These are phyloP conservation scores for Eremobia ochroleuca DNA, from an alignment of 2,888 invertebrate species.

Conservation along the genomic window DNA sequence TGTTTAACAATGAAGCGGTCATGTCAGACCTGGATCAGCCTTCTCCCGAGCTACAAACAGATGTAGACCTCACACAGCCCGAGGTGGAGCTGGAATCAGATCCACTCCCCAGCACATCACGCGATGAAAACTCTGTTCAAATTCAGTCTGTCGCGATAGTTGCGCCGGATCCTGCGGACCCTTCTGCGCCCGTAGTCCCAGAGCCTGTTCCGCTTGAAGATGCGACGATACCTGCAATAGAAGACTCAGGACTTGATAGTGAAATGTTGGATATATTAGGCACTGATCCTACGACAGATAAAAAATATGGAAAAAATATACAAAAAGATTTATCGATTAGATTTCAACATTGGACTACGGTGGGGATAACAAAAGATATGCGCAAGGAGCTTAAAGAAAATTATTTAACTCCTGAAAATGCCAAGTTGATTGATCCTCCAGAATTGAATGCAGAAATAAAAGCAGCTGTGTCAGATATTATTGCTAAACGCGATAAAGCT, in stretches of 20 bases:
- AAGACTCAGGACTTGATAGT: neutral
- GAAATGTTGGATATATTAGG: neutral
- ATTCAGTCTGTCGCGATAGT: neutral
- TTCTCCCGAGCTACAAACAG: neutral
- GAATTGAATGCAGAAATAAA: neutral
- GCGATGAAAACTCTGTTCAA: neutral
- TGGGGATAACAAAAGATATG: neutral
- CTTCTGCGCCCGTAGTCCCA: neutral
- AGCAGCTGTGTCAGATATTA: neutral
- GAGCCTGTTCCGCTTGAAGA: neutral
- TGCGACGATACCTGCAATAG: neutral
- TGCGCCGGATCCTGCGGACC: neutral
- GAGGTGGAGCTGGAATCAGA: neutral
- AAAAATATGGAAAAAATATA: neutral
- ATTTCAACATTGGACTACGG: constrained; percentile 9
- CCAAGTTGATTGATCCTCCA: constrained; percentile 4
- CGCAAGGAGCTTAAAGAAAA: neutral
- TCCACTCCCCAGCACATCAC: neutral
- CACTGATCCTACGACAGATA: neutral
- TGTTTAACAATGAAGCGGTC: neutral
- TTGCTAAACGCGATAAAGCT: constrained; percentile 8
- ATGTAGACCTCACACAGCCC: neutral
- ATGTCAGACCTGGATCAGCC: neutral
- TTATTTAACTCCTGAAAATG: constrained; percentile 12
- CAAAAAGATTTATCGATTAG: neutral